A percentile compares a stretch with the other conserved stretches of the same genome.
phyloP scores from a whole-genome alignment of 2,888 invertebrate genomes.

The Fragum fragum region DNA sequence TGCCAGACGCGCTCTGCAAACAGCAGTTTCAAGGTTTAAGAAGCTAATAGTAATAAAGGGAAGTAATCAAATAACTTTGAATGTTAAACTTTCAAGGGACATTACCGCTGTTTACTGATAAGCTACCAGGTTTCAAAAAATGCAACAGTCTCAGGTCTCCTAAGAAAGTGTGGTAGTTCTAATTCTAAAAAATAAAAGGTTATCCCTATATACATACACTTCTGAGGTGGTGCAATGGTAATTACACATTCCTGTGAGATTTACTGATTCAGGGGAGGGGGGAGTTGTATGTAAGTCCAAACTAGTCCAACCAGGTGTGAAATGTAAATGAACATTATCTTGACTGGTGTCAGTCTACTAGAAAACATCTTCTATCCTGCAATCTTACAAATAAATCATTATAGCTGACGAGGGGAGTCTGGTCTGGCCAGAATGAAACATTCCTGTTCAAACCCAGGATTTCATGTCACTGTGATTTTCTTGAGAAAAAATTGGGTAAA shows the following conservation, averaged over 20 bases:
- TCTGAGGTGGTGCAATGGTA: not conserved
- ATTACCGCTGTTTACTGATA: too few relatives aligned
- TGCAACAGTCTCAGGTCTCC: too few relatives aligned
- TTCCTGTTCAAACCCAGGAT: constrained; percentile 1
- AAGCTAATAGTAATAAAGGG: too few relatives aligned
- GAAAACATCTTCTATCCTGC: constrained; percentile 26
- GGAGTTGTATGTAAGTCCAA: constrained; percentile 7
- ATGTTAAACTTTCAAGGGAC: too few relatives aligned
- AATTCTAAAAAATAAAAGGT: too few relatives aligned
- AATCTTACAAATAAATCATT: constrained; percentile 27
- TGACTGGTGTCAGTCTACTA: constrained; percentile 25
- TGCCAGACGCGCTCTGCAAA: too few relatives aligned
- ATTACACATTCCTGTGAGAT: constrained; percentile 1
- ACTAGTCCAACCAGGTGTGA: constrained; percentile 24
- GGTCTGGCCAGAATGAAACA: not conserved
- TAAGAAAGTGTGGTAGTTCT: too few relatives aligned
- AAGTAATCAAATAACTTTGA: too few relatives aligned
- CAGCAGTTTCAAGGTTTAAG: too few relatives aligned
- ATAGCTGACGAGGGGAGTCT: constrained; percentile 3
- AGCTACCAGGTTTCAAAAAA: too few relatives aligned
- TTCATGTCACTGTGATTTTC: too few relatives aligned
- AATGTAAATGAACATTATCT: constrained; percentile 21
- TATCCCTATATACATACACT: not conserved
- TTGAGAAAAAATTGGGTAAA: too few relatives aligned
- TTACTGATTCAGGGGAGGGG: not conserved